Base-by-base conservation (phyloP, 2,797 vertebrate genomes). In the Mareca strepera region DNA sequence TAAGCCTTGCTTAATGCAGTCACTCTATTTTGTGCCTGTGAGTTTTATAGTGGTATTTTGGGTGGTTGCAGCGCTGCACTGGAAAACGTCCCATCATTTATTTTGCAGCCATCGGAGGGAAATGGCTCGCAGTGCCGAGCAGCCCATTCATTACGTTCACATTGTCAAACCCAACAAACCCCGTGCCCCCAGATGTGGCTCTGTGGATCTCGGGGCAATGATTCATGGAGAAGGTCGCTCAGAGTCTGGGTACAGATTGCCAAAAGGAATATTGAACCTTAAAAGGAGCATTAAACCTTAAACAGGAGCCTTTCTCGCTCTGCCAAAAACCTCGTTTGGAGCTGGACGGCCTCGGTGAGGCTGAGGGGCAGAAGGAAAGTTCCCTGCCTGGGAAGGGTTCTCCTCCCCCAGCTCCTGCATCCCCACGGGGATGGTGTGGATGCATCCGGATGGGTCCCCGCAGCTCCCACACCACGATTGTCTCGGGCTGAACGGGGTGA, bases 1-100 rank as follows among this genome's bases (percentile, higher is more conserved):
- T 93, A 94, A 97, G 91, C 90, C 94, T 94, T 41, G 78, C 90
- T 96, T 96, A 92, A 95, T 56, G 86, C 92, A 89, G 31, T 75
- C 83, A 9, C 78, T 92, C 70, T 39, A 79, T n/a, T 33, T 21
- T 60, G 77, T 35, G 26, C 17, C 82, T 68, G 56, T 28, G 80
- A 90, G 62, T 95, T 85, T 77, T 26, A 72, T 17, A 66, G 66
- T 12, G 75, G 88, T 53, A 76, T 77, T 96, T 77, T 17, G 94
- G 86, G 91, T 44, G 82, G 91, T 5, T 84, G 91, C 76, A 93
- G 94, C 84, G 21, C 46, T 37, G 74, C 67, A 7, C 56, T 79
- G 91, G 89, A 92, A 92, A 90, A 90, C 0, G 48, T 88, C 94
- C 93, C 92, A 69, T 88, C 90, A 59, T 96, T 92, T 94, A 73